Base-by-base conservation (phyloP, 2,888 invertebrate genomes). In the Eupithecia tripunctaria region DNA sequence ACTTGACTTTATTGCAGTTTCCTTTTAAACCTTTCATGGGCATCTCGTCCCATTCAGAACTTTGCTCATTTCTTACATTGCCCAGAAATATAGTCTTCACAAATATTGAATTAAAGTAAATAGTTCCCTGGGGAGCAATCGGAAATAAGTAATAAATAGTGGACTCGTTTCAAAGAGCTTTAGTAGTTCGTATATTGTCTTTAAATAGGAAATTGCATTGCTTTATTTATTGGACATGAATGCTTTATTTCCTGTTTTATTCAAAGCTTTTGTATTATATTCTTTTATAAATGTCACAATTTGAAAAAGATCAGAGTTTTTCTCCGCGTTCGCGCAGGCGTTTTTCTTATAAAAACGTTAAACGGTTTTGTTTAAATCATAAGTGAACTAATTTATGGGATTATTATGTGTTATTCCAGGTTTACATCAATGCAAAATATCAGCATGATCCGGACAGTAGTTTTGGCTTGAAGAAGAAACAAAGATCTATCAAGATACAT, bases 41-140 rank as follows among this genome's bases (percentile, higher is more conserved):
- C 14, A 2, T 56, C 21, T 56, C 21, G 21, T 21, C 10, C 51
- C 21, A 21, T 51, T 51, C 51, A 51, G 21, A 56, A 1, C 56
- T 56, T 25, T 3, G 21, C 25, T 14, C 25, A 56, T 56, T 56
- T 32, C 32, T 29, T 18, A 32, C n/a, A 7, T 21, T 64, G 14
- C 38, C 7, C 36, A n/a, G 47, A 41, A 71, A 74, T 62, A 68
- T 70, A 64, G 38, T 56, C 62, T 67, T 41, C 63, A 68, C 60
- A 65, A 71, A 67, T 70, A 73, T 74, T 74, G 70, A 65, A 67
- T 70, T 41, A 29, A 56, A 70, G 73, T 36, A 70, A 73, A 70
- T 63, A 64, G 43, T 14, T 41, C 63, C 38, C 43, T 1, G 15
- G 60, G 25, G 59, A 41, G 8, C 43, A 36, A 63, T 43, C 43